Percentiles rank a stretch among this genome's conserved stretches.
Conservation (phyloP, 2,797 vertebrate species). For the Xiphorhynchus erythropygius region DNA sequence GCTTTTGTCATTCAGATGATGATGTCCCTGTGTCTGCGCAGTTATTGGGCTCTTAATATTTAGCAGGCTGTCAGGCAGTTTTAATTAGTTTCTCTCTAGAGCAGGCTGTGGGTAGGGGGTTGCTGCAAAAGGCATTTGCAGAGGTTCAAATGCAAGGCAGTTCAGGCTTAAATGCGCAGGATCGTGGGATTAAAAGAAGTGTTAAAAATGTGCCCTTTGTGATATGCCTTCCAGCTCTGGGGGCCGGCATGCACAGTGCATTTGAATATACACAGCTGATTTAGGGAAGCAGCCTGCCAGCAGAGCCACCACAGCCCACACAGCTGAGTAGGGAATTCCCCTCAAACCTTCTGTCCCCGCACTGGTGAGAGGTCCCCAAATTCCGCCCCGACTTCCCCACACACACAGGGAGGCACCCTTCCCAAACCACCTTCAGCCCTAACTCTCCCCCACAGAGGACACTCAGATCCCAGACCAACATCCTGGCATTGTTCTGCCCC, state of each 20-base stretch:
- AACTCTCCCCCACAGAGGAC: not conserved
- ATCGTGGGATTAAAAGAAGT: constrained; percentile 55
- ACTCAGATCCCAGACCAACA: not conserved
- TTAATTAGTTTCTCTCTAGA: constrained; percentile 42
- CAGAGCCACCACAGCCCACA: not conserved
- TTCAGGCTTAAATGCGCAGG: constrained; percentile 18
- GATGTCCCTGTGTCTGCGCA: not conserved
- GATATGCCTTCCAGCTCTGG: constrained; percentile 31
- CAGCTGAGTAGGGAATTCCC: fast-evolving
- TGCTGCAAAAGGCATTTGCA: not conserved
- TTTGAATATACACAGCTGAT: constrained; percentile 19
- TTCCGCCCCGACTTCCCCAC: fast-evolving
- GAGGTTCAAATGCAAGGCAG: constrained; percentile 35
- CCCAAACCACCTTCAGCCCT: fast-evolving
- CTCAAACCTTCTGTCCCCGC: fast-evolving
- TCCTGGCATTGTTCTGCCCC: fast-evolving
- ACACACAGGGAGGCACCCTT: fast-evolving
- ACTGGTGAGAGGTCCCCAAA: fast-evolving
- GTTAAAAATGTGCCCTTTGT: constrained; percentile 54
- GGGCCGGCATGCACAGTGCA: not conserved
- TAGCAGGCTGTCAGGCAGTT: constrained; percentile 38
- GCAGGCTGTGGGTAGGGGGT: not conserved
- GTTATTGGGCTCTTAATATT: constrained; percentile 12
- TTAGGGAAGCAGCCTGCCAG: not conserved
- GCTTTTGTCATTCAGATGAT: constrained; percentile 21